phyloP scores from a whole-genome alignment of 30 jellyfish, hydroid and myxozoan genomes.

The Rhopilema esculentum region DNA sequence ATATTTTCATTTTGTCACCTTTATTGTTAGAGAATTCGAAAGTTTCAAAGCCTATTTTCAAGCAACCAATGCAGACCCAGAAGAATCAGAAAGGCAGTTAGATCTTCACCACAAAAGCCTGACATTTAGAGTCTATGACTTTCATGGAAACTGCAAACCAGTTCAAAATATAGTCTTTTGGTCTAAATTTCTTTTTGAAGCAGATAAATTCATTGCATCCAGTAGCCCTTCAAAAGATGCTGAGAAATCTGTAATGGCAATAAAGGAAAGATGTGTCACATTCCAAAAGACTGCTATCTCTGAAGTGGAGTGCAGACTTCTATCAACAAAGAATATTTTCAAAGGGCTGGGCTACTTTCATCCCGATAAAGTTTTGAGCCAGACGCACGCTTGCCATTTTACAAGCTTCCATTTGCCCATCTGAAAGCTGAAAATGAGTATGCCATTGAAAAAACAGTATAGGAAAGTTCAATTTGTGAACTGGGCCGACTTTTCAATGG shows the following conservation, averaged over 20 bases:
- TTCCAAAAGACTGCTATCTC: slow-evolving; percentile 39
- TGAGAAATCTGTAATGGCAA: neutral
- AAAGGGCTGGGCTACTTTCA: slow-evolving; percentile 47
- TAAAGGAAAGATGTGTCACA: slow-evolving; percentile 45
- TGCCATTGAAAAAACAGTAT: slow-evolving; percentile 68
- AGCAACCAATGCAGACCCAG: too few species aligned
- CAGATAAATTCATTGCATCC: too few species aligned
- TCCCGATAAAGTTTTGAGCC: slow-evolving; percentile 58
- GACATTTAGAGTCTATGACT: too few species aligned
- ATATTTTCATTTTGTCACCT: slow-evolving; percentile 62
- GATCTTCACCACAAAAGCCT: slow-evolving; percentile 28
- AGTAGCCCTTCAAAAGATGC: too few species aligned
- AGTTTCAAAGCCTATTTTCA: slow-evolving; percentile 69
- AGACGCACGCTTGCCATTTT: slow-evolving; percentile 33
- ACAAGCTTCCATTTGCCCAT: slow-evolving; percentile 62
- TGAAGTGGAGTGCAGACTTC: slow-evolving; percentile 70
- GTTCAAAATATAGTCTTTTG: too few species aligned
- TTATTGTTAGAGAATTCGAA: slow-evolving; percentile 58
- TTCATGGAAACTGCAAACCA: too few species aligned
- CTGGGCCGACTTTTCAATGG: slow-evolving; percentile 12
- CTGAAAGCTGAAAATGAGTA: slow-evolving; percentile 14
- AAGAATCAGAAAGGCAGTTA: too few species aligned
- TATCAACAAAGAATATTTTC: slow-evolving; percentile 45
- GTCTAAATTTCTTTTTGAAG: too few species aligned
- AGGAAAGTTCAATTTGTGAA: slow-evolving; percentile 48